These are phyloP conservation scores for Diadema setosum DNA, from an alignment of 35 echinoderm and acorn worm genomes.

Conservation along the genomic window DNA sequence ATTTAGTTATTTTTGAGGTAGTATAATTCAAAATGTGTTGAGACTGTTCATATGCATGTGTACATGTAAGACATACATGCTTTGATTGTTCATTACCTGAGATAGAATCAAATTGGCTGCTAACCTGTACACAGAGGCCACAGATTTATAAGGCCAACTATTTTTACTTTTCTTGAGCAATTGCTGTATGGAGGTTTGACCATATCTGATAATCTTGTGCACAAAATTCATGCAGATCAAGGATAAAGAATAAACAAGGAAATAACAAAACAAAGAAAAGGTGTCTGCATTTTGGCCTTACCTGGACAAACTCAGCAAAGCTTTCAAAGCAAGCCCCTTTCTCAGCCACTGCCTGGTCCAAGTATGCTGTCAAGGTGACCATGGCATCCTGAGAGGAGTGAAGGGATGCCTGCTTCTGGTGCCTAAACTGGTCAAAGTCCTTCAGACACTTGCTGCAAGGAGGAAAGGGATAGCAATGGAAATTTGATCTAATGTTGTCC, in stretches of 20 bases:
- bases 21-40: too few species aligned
- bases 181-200: too few species aligned
- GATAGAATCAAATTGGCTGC: too few species aligned
- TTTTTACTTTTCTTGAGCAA: too few species aligned
- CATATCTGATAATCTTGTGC: too few species aligned
- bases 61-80: too few species aligned
- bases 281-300: constrained; percentile 1
- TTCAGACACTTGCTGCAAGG: constrained; percentile 48
- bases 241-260: neutral
- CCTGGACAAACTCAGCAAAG: constrained; percentile 86
- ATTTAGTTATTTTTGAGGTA: too few species aligned
- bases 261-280: neutral
- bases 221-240: neutral
- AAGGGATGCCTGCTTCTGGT: constrained; percentile 61
- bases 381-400: constrained; percentile 44
- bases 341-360: neutral
- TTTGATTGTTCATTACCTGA: too few species aligned
- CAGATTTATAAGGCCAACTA: too few species aligned
- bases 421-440: constrained; percentile 87
- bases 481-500: too few species aligned
- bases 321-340: constrained; percentile 18
- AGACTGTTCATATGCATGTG: too few species aligned
- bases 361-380: constrained; percentile 23
- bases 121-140: too few species aligned
- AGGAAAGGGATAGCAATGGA: neutral